Conservation (phyloP, 2,888 invertebrate genomes). For the Caenorhabditis drosophilae region DNA sequence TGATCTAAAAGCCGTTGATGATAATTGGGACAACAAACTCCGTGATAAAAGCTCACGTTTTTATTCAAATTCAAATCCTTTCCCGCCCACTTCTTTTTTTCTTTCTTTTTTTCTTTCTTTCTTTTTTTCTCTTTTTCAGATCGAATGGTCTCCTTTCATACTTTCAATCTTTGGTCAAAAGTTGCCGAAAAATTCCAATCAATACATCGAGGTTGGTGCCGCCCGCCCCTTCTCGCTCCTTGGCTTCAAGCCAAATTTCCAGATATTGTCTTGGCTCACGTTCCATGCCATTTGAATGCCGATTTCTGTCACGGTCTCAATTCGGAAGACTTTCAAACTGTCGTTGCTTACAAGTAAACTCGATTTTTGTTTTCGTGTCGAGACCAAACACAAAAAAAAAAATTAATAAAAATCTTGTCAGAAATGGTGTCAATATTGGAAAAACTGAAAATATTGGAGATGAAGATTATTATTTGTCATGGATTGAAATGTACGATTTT, state of each 20-base stretch:
- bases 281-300: conserved; percentile 53
- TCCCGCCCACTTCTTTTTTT: too few relatives aligned
- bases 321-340: conserved; percentile 52
- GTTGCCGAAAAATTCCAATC: conserved; percentile 26
- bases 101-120: too few relatives aligned
- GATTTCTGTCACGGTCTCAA: conserved; percentile 53
- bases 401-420: conserved; percentile 13
- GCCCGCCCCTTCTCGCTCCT: background rate
- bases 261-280: conserved; percentile 46
- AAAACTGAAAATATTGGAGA: conserved; percentile 57
- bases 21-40: too few relatives aligned
- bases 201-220: conserved; percentile 2
- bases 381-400: background rate
- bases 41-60: too few relatives aligned
- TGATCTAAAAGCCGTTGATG: too few relatives aligned
- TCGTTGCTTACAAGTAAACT: conserved; percentile 54
- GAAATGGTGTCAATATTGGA: conserved; percentile 51
- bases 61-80: too few relatives aligned
- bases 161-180: conserved; percentile 50
- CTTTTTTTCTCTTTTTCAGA: conserved; percentile 18
- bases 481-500: conserved; percentile 51
- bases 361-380: background rate
- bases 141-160: conserved; percentile 48
- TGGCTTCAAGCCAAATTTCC: background rate
- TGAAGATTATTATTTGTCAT: conserved; percentile 53